These are phyloP conservation scores for Gila orcuttii DNA, from an alignment of 2,113 vertebrate species.

Conservation along the genomic window DNA sequence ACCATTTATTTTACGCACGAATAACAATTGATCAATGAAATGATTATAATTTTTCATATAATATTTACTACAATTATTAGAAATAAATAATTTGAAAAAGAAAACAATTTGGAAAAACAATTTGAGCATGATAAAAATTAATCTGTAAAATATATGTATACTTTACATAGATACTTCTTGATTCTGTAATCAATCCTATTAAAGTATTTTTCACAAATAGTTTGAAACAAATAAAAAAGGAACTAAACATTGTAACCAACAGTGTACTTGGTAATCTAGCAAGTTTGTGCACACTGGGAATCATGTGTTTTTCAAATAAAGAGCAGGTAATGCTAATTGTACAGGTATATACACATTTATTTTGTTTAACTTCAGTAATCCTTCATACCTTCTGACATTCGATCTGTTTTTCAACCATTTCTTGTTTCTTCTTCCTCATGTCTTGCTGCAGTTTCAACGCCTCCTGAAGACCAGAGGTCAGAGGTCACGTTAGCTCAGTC, in stretches of 20 bases:
- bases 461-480: constrained; percentile 75
- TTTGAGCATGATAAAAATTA: not conserved
- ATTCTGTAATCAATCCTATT: not conserved
- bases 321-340: not conserved
- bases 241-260: too few relatives aligned
- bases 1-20: too few relatives aligned
- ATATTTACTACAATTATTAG: not conserved
- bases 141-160: not conserved
- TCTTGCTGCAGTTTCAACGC: constrained; percentile 95
- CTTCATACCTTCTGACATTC: constrained; percentile 93
- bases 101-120: not conserved
- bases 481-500: not conserved
- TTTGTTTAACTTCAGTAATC: not conserved
- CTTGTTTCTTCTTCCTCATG: constrained; percentile 98
- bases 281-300: too few relatives aligned
- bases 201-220: not conserved
- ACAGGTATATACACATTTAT: not conserved
- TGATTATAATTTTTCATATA: not conserved
- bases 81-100: not conserved
- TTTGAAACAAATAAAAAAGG: not conserved
- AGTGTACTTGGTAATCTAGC: too few relatives aligned
- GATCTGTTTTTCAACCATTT: constrained; percentile 95
- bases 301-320: too few relatives aligned
- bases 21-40: not conserved
- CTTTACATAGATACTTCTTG: not conserved